Evolutionary conservation across 2,113 vertebrate species (phyloP), one percentile per base, ranked within the genome.

Genomic region (Mionectes macconnelli): DNA sequence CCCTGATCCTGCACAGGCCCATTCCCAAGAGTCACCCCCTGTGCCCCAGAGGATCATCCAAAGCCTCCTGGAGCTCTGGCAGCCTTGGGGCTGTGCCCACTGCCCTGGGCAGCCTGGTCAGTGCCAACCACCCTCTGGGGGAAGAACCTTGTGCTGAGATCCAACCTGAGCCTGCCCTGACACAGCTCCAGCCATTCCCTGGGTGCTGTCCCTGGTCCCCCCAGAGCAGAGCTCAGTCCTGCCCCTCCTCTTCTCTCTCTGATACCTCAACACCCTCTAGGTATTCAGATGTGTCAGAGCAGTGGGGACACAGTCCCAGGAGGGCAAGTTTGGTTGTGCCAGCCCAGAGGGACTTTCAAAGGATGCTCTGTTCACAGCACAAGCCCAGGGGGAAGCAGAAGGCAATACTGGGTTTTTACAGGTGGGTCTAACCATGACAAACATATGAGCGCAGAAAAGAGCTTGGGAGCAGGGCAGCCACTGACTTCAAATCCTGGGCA

Each of bases 401-500:
- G 30, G 49, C 72, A 52, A 10, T 5, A 15, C 37, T 21, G 35
- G 63, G 23, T 25, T 75, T 49, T 31, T 52, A 50, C 39, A 55
- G 44, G 10, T 70, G 23, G 23, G 9, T 55, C 30, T 63, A 40
- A 39, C 12, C 22, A 3, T 8, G 50, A 33, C 18, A 20, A 47
- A 13, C 22, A 28, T 12, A 14, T 1, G 35, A 74, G 56, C 52
- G 66, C 28, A 44, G 75, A 45, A n/a, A 55, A 60, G 3, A 50
- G 3, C 20, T 67, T 0, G 0, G 45, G 66, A 55, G 25, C 0
- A 0, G 64, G 5, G 6, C 10, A 37, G n/a, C 5, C 0, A 0
- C 25, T 63, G 24, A 6, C 39, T 40, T 49, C 49, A 12, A 9
- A 24, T 6, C 35, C 42, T 35, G 44, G 47, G 45, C 42, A 82